These are phyloP conservation scores for Peromyscus attwateri DNA, from an alignment of 2,797 vertebrate species.

Conservation along the genomic window DNA sequence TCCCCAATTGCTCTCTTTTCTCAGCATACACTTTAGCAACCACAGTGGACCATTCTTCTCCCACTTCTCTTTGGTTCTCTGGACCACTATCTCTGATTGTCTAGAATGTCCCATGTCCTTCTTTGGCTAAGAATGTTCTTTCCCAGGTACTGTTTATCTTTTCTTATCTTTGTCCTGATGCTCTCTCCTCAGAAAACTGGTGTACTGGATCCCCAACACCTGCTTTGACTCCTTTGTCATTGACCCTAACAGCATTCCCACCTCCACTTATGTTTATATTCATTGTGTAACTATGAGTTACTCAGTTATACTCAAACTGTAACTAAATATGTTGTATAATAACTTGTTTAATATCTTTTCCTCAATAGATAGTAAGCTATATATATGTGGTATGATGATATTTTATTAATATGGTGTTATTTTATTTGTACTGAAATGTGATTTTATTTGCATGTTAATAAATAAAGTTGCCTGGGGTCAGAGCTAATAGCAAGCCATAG, in stretches of 20 bases:
- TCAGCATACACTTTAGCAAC: background rate
- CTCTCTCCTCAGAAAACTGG: background rate
- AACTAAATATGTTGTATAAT: slow-evolving; percentile 26
- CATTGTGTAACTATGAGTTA: background rate
- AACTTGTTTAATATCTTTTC: slow-evolving; percentile 17
- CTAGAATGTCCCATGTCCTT: background rate
- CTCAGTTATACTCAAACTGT: background rate
- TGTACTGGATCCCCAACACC: background rate
- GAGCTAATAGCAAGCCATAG: no score
- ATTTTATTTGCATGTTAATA: no score
- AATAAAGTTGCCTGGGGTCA: no score
- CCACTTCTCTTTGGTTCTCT: background rate
- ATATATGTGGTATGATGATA: background rate
- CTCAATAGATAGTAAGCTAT: background rate
- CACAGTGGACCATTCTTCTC: background rate
- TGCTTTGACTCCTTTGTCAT: background rate
- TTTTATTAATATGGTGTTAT: no score
- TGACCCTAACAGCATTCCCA: background rate
- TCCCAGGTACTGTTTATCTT: background rate
- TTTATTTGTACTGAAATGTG: no score
- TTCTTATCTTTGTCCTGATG: background rate
- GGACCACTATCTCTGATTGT: background rate
- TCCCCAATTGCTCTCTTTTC: background rate
- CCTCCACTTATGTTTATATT: background rate
- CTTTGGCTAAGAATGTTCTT: background rate